Base-by-base conservation (phyloP, 1,140 invertebrate species). In the Eriocheir sinensis region DNA sequence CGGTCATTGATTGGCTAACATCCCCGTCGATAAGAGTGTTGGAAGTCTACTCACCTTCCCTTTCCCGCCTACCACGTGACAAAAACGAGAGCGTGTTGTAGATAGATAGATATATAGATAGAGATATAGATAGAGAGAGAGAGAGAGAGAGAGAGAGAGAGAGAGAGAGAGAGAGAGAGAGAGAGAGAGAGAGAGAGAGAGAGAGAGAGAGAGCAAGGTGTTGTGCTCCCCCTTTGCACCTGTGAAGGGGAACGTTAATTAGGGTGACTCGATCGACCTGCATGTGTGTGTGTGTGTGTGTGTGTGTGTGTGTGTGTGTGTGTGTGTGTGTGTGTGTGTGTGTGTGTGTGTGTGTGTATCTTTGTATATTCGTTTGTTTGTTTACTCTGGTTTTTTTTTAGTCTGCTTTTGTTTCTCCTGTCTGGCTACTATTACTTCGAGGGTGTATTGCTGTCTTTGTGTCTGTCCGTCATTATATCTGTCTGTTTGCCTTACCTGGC, bases 221-320 rank as follows among this genome's bases (percentile, higher is more conserved):
- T n/a, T n/a, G n/a, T n/a, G n/a, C n/a, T n/a, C n/a, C n/a, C n/a
- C n/a, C n/a, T n/a, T n/a, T n/a, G n/a, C n/a, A n/a, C n/a, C n/a
- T n/a, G n/a, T n/a, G n/a, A n/a, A n/a, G n/a, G n/a, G n/a, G n/a
- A n/a, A n/a, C n/a, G n/a, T n/a, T n/a, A n/a, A n/a, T n/a, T n/a
- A n/a, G n/a, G n/a, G n/a, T n/a, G n/a, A n/a, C n/a, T n/a, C n/a
- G n/a, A n/a, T n/a, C n/a, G n/a, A n/a, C n/a, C n/a, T n/a, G n/a
- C n/a, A 36, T 32, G 85, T 88, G 32, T n/a, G 85, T 88, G 34
- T 88, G 85, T 88, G 32, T 83, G 81, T 83, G 81, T 83, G 30
- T 83, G 9, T 88, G 85, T 88, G 85, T 88, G 85, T 88, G 85
- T 83, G 81, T 83, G 81, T 83, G 81, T 83, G 81, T 83, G 81